Percentiles rank a stretch among this genome's conserved stretches.
Evolutionary conservation across 2,797 vertebrate species (phyloP).

Genomic region (Sebastes elongatus): DNA sequence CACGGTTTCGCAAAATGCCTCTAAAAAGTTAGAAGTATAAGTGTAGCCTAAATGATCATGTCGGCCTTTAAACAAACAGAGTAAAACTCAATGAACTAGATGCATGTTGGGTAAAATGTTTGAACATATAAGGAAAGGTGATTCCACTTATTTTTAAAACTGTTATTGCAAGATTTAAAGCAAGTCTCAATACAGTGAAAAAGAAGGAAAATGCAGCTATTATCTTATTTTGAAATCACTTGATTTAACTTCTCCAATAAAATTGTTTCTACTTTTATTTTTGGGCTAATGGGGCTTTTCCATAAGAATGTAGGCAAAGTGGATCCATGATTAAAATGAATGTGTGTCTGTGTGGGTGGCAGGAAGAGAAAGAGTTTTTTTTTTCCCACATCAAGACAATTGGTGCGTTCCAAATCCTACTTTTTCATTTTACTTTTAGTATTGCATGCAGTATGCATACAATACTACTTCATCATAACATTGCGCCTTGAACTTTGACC

Average conservation of each 20-base stretch:
- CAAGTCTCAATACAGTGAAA: not conserved
- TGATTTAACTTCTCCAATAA: not conserved
- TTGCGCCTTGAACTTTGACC: too few relatives aligned
- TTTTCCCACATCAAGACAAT: not conserved
- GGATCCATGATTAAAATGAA: not conserved
- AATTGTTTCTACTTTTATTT: not conserved
- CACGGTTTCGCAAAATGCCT: constrained; percentile 32
- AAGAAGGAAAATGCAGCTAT: not conserved
- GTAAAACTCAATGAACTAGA: not conserved
- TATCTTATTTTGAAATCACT: not conserved
- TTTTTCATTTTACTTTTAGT: too few relatives aligned
- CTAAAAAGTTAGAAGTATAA: constrained; percentile 12
- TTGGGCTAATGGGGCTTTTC: not conserved
- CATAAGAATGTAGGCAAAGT: not conserved
- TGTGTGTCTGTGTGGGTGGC: not conserved
- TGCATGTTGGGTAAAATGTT: not conserved
- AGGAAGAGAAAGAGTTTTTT: not conserved
- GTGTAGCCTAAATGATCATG: not conserved
- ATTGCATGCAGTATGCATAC: too few relatives aligned
- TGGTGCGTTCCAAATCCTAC: too few relatives aligned
- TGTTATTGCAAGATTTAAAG: not conserved
- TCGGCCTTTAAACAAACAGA: not conserved
- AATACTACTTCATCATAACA: too few relatives aligned
- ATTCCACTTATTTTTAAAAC: not conserved
- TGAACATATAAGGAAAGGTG: not conserved